Conservation (phyloP, 2,888 invertebrate species). For the Teleiodes luculella region DNA sequence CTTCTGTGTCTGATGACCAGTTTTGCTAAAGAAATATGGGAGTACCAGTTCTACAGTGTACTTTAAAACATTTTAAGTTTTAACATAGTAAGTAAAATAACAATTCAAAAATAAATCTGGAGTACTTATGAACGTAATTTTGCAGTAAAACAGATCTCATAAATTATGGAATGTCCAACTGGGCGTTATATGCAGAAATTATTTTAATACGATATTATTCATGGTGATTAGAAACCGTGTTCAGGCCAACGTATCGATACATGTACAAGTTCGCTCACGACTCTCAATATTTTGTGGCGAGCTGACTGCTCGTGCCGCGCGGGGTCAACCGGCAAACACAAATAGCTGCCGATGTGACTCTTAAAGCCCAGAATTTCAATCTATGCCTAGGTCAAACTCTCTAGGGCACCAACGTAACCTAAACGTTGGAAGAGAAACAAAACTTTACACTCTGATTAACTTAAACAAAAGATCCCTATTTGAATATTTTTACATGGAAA, state of each 20-base stretch:
- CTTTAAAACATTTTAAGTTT: no score
- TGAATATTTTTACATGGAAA: slow-evolving; percentile 18
- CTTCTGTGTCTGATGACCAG: no score
- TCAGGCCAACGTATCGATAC: slow-evolving; percentile 7
- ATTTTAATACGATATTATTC: slow-evolving; percentile 10
- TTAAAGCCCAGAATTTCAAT: slow-evolving; percentile 54
- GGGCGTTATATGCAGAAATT: background rate
- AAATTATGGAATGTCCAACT: no score
- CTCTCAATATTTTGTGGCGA: slow-evolving; percentile 53
- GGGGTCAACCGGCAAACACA: slow-evolving; percentile 54
- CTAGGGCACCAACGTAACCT: slow-evolving; percentile 43
- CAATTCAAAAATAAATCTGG: no score
- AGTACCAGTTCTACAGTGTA: no score
- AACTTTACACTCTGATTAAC: slow-evolving; percentile 31
- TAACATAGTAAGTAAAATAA: no score
- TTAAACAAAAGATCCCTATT: slow-evolving; percentile 30
- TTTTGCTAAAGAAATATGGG: background rate
- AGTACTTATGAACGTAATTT: no score
- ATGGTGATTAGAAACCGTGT: slow-evolving; percentile 15
- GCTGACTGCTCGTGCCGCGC: slow-evolving; percentile 58
- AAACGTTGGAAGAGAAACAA: slow-evolving; percentile 30
- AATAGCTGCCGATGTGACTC: slow-evolving; percentile 50
- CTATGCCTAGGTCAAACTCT: slow-evolving; percentile 63
- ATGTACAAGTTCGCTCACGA: slow-evolving; percentile 36
- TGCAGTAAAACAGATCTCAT: no score